A percentile compares a stretch with the other conserved stretches of the same genome.
phyloP scores from a whole-genome alignment of 2,113 vertebrate genomes.

The Todiramphus chloris region DNA sequence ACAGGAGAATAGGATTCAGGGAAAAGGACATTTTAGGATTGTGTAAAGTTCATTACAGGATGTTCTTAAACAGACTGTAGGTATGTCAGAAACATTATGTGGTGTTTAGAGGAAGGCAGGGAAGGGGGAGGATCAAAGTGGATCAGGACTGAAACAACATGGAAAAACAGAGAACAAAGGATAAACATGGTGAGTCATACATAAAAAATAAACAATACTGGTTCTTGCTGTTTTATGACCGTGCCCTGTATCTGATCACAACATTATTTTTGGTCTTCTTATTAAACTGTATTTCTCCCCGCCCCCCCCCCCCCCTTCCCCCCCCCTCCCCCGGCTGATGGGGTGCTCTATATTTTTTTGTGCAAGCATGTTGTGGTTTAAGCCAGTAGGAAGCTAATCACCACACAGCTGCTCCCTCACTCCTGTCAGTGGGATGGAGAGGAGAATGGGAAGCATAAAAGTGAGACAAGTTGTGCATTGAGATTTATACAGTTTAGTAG shows the following conservation, averaged over 20 bases:
- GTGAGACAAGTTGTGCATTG: too few relatives aligned
- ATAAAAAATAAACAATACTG: background rate
- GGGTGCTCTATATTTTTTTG: background rate
- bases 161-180: background rate
- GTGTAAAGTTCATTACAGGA: background rate
- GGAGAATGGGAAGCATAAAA: too few relatives aligned
- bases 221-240: background rate
- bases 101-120: background rate
- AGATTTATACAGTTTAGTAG: too few relatives aligned
- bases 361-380: background rate
- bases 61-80: background rate
- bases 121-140: background rate
- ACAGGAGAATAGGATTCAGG: background rate
- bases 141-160: background rate
- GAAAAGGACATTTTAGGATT: background rate
- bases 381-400: accelerated
- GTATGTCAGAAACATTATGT: background rate
- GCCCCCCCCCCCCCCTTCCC: too few relatives aligned
- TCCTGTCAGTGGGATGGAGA: too few relatives aligned
- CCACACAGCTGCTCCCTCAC: background rate
- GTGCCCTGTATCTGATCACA: background rate
- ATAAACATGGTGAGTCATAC: background rate
- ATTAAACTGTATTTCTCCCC: background rate
- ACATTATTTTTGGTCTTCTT: background rate
- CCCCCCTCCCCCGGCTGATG: background rate